Percentiles rank a stretch among this genome's conserved stretches.
These are phyloP conservation scores for Hesperophylax magnus DNA, from an alignment of 1,140 invertebrate species.

Conservation along the genomic window DNA sequence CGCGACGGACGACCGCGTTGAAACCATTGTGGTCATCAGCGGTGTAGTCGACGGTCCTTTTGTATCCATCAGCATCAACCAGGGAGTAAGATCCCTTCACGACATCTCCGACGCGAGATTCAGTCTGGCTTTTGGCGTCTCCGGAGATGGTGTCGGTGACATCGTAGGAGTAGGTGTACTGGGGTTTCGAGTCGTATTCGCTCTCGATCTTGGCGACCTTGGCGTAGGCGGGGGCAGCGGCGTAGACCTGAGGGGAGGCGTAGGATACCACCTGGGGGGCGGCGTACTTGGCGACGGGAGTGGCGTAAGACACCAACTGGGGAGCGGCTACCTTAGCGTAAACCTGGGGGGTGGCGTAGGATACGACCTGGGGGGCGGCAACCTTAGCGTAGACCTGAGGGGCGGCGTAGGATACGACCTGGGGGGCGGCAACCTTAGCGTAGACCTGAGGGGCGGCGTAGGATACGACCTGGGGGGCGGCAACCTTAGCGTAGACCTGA, in stretches of 20 bases:
- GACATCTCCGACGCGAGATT: constrained; percentile 72
- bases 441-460: constrained; percentile 60
- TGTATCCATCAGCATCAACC: too few species aligned
- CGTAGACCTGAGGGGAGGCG: constrained; percentile 57
- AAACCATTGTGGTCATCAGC: constrained; percentile 43
- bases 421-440: constrained; percentile 50
- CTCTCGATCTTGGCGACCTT: constrained; percentile 61
- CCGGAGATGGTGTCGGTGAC: constrained; percentile 75
- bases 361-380: constrained; percentile 53
- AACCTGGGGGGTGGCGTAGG: constrained; percentile 48
- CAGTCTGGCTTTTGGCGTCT: constrained; percentile 69
- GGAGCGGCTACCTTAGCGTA: constrained; percentile 44
- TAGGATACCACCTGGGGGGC: constrained; percentile 54
- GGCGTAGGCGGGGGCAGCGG: constrained; percentile 66
- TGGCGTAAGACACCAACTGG: constrained; percentile 51
- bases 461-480: constrained; percentile 56
- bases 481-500: constrained; percentile 55
- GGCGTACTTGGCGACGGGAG: constrained; percentile 62
- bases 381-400: constrained; percentile 61
- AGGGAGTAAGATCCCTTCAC: constrained; percentile 65
- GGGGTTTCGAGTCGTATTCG: constrained; percentile 75
- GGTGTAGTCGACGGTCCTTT: constrained; percentile 29
- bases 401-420: constrained; percentile 60
- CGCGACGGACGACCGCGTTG: constrained; percentile 59
- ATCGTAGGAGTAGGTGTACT: constrained; percentile 78